These are phyloP conservation scores for Podocnemis expansa DNA, from an alignment of 2,113 vertebrate genomes.

Conservation along the genomic window DNA sequence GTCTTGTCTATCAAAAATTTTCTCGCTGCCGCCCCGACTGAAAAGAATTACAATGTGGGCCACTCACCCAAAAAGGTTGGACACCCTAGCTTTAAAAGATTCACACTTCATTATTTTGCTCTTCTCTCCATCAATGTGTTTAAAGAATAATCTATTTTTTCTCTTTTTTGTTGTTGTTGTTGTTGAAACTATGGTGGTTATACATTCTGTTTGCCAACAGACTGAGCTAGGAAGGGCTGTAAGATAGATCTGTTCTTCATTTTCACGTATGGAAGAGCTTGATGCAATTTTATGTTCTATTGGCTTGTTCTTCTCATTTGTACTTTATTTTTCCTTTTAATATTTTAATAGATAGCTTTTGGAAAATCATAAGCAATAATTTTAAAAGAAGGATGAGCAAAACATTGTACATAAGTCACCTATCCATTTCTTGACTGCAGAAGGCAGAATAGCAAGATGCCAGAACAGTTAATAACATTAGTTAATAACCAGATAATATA, in stretches of 20 bases:
- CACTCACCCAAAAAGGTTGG: too few relatives aligned
- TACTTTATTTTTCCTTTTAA: too few relatives aligned
- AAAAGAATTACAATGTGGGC: too few relatives aligned
- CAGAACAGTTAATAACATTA: too few relatives aligned
- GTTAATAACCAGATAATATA: constrained; percentile 46
- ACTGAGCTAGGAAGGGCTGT: neutral
- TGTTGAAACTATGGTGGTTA: neutral
- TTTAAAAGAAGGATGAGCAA: neutral
- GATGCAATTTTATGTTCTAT: accelerated
- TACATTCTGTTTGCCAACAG: neutral
- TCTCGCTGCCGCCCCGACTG: too few relatives aligned
- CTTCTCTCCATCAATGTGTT: neutral
- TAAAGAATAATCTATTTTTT: too few relatives aligned
- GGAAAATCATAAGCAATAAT: neutral
- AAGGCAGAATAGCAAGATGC: neutral
- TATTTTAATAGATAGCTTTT: neutral
- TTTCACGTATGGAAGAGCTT: neutral
- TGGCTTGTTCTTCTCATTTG: neutral
- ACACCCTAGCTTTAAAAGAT: neutral
- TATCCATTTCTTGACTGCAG: neutral
- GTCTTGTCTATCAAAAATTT: too few relatives aligned
- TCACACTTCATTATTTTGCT: neutral
- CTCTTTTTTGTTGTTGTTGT: neutral
- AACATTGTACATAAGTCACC: neutral
- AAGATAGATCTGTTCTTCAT: accelerated